phyloP scores from a whole-genome alignment of 2,888 invertebrate genomes.

The Sabatieria punctata region DNA sequence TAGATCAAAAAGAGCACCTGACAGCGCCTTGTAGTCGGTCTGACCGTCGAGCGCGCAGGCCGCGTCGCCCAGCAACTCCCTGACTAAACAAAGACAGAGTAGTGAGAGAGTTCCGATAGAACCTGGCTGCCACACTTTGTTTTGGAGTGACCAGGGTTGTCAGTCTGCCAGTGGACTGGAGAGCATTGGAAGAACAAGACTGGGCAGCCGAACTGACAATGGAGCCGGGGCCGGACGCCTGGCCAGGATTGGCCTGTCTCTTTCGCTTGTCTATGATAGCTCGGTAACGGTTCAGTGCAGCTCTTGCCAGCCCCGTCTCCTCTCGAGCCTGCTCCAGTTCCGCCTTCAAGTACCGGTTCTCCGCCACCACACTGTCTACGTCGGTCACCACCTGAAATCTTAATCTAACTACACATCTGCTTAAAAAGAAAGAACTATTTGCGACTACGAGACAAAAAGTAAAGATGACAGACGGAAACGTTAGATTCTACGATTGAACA shows the following conservation, averaged over 20 bases:
- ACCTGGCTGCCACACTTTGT: conserved; percentile 45
- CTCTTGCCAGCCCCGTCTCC: conserved; percentile 56
- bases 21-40: conserved; percentile 53
- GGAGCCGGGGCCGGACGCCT: background rate
- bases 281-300: conserved; percentile 50
- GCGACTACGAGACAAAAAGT: no score
- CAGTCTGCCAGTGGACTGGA: background rate
- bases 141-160: conserved; percentile 55
- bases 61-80: conserved; percentile 53
- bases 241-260: background rate
- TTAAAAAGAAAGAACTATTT: no score
- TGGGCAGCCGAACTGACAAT: background rate
- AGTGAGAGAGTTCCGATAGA: background rate
- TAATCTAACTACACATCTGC: no score
- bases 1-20: conserved; percentile 59
- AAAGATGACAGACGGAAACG: no score
- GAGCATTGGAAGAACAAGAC: background rate
- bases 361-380: conserved; percentile 18
- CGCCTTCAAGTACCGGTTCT: conserved; percentile 47
- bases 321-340: conserved; percentile 57
- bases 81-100: conserved; percentile 41
- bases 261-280: background rate
- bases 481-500: no score
- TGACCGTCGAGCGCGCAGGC: conserved; percentile 21
- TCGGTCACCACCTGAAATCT: conserved; percentile 19